These are phyloP conservation scores for Lordiphosa stackelbergi DNA, from an alignment of 1,140 invertebrate species.

Conservation along the genomic window DNA sequence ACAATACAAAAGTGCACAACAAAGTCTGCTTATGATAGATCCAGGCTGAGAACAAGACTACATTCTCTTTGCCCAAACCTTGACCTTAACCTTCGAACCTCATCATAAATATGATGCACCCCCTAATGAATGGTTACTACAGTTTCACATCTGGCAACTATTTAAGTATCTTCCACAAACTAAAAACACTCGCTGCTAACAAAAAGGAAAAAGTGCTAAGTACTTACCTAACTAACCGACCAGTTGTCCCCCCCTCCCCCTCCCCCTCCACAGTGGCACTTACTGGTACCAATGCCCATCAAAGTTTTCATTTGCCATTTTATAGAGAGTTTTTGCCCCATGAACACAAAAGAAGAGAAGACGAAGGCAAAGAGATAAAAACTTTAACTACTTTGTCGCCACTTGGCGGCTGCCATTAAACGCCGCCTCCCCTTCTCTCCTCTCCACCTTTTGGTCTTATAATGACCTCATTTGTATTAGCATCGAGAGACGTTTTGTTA, in stretches of 20 bases:
- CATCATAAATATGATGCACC: no score
- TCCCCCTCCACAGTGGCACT: slow-evolving; percentile 26
- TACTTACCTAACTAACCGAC: background rate
- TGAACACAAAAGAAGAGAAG: slow-evolving; percentile 3
- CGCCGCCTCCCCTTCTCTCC: slow-evolving; percentile 8
- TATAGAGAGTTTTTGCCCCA: slow-evolving; percentile 13
- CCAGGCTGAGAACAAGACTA: no score
- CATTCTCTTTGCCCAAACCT: no score
- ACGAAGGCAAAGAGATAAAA: slow-evolving; percentile 56
- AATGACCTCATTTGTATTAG: slow-evolving; percentile 74
- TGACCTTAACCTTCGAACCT: no score
- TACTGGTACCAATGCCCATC: slow-evolving; percentile 58
- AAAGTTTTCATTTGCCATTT: slow-evolving; percentile 66
- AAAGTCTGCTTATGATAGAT: no score
- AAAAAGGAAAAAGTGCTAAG: no score
- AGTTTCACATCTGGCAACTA: no score
- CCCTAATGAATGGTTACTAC: no score
- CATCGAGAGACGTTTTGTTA: slow-evolving; percentile 44
- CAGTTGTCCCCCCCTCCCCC: slow-evolving; percentile 11
- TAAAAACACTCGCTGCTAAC: no score
- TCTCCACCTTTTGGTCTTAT: slow-evolving; percentile 14
- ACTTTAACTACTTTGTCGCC: slow-evolving; percentile 71
- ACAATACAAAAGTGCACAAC: no score
- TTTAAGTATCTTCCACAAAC: no score
- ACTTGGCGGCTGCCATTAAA: slow-evolving; percentile 52